A percentile compares a stretch with the other conserved stretches of the same genome.
phyloP scores from a whole-genome alignment of 2,888 invertebrate species.

The Muschampia plurimacula region DNA sequence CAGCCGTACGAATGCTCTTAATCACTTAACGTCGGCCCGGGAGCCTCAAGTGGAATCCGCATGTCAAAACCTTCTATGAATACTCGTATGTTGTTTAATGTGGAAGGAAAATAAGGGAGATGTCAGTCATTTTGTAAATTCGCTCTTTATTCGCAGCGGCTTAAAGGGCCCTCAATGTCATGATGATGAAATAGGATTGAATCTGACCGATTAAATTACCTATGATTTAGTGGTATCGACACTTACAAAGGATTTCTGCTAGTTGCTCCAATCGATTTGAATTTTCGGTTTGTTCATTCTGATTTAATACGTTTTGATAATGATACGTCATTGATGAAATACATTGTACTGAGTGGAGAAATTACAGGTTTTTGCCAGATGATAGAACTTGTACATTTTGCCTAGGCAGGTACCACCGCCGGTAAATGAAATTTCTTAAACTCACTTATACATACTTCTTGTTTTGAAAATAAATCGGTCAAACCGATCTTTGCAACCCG shows the following conservation, averaged over 20 bases:
- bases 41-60: conserved; percentile 34
- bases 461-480: too few species aligned
- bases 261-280: too few species aligned
- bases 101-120: conserved; percentile 34
- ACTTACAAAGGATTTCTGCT: not conserved
- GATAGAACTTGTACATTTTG: too few species aligned
- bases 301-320: too few species aligned
- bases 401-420: too few species aligned
- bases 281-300: too few species aligned
- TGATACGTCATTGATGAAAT: too few species aligned
- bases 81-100: conserved; percentile 35
- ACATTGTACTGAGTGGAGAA: too few species aligned
- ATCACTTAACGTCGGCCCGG: conserved; percentile 34
- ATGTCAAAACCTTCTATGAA: conserved; percentile 35
- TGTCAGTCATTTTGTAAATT: conserved; percentile 37
- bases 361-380: too few species aligned
- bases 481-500: too few species aligned
- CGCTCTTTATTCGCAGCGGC: conserved; percentile 27
- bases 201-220: conserved; percentile 3
- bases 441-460: too few species aligned
- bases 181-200: conserved; percentile 45
- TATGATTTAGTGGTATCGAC: conserved; percentile 1
- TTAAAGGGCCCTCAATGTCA: conserved; percentile 51
- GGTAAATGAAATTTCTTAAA: too few species aligned
- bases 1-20: conserved; percentile 29